These are phyloP conservation scores for Hippopotamyrus pictus DNA, from an alignment of 2,797 vertebrate species.

Conservation along the genomic window DNA sequence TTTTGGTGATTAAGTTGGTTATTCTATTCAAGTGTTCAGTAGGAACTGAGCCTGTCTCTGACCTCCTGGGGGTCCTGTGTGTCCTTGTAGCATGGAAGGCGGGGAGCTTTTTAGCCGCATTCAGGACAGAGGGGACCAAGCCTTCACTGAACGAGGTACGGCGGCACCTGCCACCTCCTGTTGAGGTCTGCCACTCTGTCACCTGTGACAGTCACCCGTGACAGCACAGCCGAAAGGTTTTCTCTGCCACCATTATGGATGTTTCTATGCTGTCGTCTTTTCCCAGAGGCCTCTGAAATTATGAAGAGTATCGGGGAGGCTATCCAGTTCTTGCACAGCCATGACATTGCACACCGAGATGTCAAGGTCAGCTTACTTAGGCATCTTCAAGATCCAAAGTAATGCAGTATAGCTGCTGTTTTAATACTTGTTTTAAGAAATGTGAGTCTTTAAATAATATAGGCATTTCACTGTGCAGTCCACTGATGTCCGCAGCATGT, in stretches of 20 bases:
- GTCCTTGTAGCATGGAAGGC: conserved; percentile 71
- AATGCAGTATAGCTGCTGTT: not conserved
- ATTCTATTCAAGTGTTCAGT: not conserved
- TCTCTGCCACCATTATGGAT: not conserved
- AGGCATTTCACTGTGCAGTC: not conserved
- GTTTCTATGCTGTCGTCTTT: not conserved
- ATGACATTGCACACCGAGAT: conserved; percentile 76
- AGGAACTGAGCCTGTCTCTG: not conserved
- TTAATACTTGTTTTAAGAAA: not conserved
- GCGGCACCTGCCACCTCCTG: not conserved
- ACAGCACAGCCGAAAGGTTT: not conserved
- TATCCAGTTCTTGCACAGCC: conserved; percentile 74
- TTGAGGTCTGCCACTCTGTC: not conserved
- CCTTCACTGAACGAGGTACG: conserved; percentile 83
- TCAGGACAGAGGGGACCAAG: conserved; percentile 78
- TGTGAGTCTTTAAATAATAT: not conserved
- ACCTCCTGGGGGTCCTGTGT: not conserved
- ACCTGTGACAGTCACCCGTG: not conserved
- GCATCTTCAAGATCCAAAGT: not conserved
- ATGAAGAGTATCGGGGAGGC: conserved; percentile 81
- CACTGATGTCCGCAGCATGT: not conserved
- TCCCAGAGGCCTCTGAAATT: conserved; percentile 72
- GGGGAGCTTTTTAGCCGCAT: conserved; percentile 82
- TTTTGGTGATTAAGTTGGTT: not conserved
- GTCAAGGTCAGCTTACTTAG: conserved; percentile 63